A percentile compares a stretch with the other conserved stretches of the same genome.
Evolutionary conservation across 2,113 vertebrate species (phyloP).

Genomic region (Sarotherodon lohbergeri): DNA sequence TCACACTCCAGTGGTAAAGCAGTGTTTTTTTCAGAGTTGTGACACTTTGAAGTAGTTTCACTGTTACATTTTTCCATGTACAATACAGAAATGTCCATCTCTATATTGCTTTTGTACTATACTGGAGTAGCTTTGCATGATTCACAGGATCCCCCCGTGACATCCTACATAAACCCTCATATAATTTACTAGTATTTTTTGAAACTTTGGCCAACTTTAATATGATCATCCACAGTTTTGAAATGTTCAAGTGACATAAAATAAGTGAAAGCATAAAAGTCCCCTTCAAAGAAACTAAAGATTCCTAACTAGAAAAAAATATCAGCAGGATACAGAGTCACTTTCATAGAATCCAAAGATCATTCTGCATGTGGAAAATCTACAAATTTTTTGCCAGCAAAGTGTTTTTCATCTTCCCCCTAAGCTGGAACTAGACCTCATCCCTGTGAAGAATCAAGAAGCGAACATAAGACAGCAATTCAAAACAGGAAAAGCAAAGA

Average conservation of each 20-base stretch:
- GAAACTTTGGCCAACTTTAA: not conserved
- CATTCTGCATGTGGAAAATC: not conserved
- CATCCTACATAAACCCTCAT: not conserved
- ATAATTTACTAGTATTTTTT: not conserved
- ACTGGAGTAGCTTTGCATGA: not conserved
- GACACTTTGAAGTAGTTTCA: not conserved
- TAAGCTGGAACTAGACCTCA: not conserved
- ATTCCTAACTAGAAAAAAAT: not conserved
- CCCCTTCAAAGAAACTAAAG: not conserved
- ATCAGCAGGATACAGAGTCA: not conserved
- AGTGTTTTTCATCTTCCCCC: not conserved
- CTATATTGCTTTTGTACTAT: not conserved
- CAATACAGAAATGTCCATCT: not conserved
- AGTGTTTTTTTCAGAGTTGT: not conserved
- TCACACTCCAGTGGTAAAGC: not conserved
- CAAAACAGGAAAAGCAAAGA: not conserved
- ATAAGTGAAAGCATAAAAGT: not conserved
- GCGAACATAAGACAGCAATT: not conserved
- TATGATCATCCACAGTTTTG: not conserved
- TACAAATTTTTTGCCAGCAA: not conserved
- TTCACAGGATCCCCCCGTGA: not conserved
- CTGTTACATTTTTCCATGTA: not conserved
- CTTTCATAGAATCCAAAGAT: not conserved
- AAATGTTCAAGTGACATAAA: not conserved
- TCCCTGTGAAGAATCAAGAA: not conserved